Conservation (phyloP, 2,113 vertebrate genomes). For the Rousettus leschenaultii region DNA sequence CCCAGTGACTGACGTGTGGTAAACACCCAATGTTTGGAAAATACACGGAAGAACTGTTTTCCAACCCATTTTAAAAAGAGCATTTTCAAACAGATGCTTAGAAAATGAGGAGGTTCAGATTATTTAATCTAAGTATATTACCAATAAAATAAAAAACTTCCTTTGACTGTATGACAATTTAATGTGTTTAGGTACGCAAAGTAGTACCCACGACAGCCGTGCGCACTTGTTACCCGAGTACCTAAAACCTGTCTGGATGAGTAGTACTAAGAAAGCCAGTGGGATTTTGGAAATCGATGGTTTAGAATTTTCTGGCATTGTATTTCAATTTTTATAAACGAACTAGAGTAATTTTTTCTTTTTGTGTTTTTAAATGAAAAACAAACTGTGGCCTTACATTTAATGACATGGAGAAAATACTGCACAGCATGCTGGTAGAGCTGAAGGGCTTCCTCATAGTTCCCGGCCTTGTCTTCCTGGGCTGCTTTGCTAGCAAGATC, state of each 20-base stretch:
- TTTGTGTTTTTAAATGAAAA: background rate
- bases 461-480: conserved; percentile 92
- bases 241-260: background rate
- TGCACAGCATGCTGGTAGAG: conserved; percentile 95
- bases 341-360: background rate
- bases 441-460: conserved; percentile 93
- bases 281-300: background rate
- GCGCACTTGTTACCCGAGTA: background rate
- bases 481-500: conserved; percentile 92
- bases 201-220: background rate
- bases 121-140: background rate
- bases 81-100: background rate
- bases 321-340: background rate
- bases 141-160: background rate
- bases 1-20: background rate
- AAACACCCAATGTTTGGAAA: background rate
- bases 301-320: background rate
- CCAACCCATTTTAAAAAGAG: background rate
- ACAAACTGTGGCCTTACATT: conserved; percentile 85
- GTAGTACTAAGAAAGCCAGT: background rate
- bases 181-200: background rate
- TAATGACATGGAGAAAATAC: conserved; percentile 94
- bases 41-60: background rate
- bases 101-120: background rate
- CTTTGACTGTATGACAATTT: background rate